Evolutionary conservation across 2,888 invertebrate species (phyloP).

Genomic region (Epirrhoe alternata): DNA sequence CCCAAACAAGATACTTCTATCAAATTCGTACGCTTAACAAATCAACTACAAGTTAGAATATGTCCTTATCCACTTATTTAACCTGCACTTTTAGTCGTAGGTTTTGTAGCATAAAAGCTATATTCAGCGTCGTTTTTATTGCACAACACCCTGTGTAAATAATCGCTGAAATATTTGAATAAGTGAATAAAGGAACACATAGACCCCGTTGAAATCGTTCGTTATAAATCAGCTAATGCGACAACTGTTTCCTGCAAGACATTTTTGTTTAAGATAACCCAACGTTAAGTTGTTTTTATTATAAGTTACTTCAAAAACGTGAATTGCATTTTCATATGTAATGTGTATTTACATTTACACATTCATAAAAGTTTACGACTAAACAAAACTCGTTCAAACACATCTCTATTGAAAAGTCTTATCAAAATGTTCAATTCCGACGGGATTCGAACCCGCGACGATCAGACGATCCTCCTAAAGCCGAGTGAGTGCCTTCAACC

Average conservation of each 20-base stretch:
- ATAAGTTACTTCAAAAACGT: not conserved
- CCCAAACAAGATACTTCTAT: too few species aligned
- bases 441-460: too few species aligned
- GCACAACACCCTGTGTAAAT: conserved; percentile 8
- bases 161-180: conserved; percentile 10
- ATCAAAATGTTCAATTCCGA: too few species aligned
- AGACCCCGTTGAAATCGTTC: conserved; percentile 5
- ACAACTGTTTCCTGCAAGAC: conserved; percentile 10
- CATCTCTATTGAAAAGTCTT: conserved; percentile 3
- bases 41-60: too few species aligned
- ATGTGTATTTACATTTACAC: not conserved
- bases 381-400: not conserved
- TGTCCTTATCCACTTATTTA: too few species aligned
- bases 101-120: too few species aligned
- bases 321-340: too few species aligned
- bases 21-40: too few species aligned
- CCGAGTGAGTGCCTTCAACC: too few species aligned
- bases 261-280: not conserved
- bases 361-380: not conserved
- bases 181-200: conserved; percentile 5
- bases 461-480: too few species aligned
- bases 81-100: too few species aligned
- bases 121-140: too few species aligned
- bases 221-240: conserved; percentile 18
- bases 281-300: not conserved